A percentile compares a stretch with the other conserved stretches of the same genome.
phyloP scores from a whole-genome alignment of 1,140 invertebrate species.

The Drosophila paulistorum region DNA sequence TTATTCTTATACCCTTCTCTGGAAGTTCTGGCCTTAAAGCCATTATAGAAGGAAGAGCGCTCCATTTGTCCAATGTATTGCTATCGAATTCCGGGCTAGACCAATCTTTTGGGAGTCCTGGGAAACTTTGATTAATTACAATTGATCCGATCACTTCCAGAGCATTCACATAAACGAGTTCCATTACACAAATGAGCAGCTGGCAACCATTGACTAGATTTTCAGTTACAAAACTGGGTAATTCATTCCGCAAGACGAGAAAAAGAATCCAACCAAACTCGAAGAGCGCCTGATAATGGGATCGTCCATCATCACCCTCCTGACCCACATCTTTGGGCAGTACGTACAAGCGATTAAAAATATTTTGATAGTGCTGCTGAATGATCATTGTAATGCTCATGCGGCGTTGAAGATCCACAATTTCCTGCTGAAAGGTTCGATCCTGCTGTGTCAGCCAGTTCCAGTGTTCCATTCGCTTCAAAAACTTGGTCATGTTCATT shows the following conservation, averaged over 20 bases:
- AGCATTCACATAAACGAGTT: constrained; percentile 95
- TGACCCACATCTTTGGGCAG: constrained; percentile 78
- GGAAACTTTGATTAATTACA: constrained; percentile 92
- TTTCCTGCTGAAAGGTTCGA: constrained; percentile 91
- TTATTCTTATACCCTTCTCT: constrained; percentile 91
- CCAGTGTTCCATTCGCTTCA: constrained; percentile 97
- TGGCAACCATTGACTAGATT: constrained; percentile 98
- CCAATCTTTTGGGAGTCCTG: constrained; percentile 90
- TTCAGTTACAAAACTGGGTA: constrained; percentile 89
- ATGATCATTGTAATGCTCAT: constrained; percentile 96
- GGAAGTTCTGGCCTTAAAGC: constrained; percentile 90
- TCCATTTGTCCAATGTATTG: constrained; percentile 87
- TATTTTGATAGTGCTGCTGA: constrained; percentile 95
- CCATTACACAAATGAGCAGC: constrained; percentile 93
- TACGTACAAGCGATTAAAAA: constrained; percentile 92
- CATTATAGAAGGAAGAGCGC: constrained; percentile 93
- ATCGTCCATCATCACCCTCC: constrained; percentile 17
- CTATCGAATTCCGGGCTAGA: constrained; percentile 86
- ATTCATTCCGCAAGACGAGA: constrained; percentile 93
- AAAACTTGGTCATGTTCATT: constrained; percentile 96
- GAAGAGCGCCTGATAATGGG: constrained; percentile 85
- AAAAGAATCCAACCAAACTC: constrained; percentile 97
- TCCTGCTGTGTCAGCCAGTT: constrained; percentile 95
- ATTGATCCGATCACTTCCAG: constrained; percentile 89
- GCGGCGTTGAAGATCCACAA: constrained; percentile 93